Evolutionary conservation across 1,140 invertebrate species (phyloP).

Genomic region (Drosophila leontia): DNA sequence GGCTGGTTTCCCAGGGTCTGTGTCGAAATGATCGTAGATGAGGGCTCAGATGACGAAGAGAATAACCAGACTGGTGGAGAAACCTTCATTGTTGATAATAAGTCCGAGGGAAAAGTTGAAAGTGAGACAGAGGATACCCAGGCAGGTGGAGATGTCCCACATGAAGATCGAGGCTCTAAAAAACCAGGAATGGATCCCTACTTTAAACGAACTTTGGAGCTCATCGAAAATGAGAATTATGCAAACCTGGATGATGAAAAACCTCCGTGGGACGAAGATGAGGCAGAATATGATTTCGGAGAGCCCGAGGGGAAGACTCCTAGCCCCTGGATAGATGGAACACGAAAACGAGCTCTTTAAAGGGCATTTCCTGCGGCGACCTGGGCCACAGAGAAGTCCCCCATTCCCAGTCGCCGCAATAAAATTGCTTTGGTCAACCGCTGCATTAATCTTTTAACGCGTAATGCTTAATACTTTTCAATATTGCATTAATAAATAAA

Average conservation of each 20-base stretch:
- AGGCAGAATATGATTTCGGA: neutral
- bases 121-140: neutral
- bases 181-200: neutral
- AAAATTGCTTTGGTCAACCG: constrained; percentile 29
- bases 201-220: neutral
- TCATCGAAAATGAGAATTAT: neutral
- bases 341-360: neutral
- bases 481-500: constrained; percentile 39
- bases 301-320: neutral
- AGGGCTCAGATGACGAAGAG: neutral
- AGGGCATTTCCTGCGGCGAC: constrained; percentile 14
- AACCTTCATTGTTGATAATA: neutral
- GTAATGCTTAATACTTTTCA: constrained; percentile 39
- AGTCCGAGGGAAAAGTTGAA: too few relatives aligned
- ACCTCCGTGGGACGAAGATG: neutral
- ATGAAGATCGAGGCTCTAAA: neutral
- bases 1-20: constrained; percentile 95
- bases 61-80: neutral
- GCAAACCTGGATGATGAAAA: neutral
- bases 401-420: constrained; percentile 14
- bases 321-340: neutral
- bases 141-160: neutral
- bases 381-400: neutral
- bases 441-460: constrained; percentile 40
- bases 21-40: constrained; percentile 86